Evolutionary conservation across 2,888 invertebrate species (phyloP).

Genomic region (Prenolepis imparis): DNA sequence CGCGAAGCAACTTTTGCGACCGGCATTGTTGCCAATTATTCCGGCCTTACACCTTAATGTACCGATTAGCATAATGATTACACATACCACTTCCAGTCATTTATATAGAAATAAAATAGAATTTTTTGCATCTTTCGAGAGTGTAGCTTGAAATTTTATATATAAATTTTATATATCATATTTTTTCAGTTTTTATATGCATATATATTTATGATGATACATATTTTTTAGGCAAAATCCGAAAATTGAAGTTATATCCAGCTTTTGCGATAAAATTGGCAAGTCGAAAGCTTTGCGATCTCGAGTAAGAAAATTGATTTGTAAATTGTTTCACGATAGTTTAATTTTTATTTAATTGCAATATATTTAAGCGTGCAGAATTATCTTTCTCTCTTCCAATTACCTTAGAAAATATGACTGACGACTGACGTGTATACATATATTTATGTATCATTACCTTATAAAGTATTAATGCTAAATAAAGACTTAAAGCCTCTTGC

Average conservation of each 20-base stretch:
- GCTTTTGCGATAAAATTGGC: slow-evolving; percentile 30
- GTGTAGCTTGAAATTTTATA: neutral
- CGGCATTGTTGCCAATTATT: slow-evolving; percentile 50
- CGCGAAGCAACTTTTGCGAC: slow-evolving; percentile 51
- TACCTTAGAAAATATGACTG: neutral
- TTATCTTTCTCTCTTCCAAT: neutral
- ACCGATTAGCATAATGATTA: slow-evolving; percentile 39
- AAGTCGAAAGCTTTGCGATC: neutral
- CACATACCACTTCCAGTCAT: slow-evolving; percentile 32
- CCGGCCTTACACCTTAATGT: slow-evolving; percentile 35
- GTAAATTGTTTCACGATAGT: neutral
- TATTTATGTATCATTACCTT: neutral
- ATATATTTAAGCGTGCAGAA: neutral
- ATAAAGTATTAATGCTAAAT: slow-evolving; percentile 1
- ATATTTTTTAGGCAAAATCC: slow-evolving; percentile 42
- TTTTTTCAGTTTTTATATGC: neutral
- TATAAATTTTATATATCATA: neutral
- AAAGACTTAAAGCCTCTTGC: slow-evolving; percentile 5
- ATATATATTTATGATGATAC: neutral
- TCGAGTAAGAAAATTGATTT: slow-evolving; percentile 53
- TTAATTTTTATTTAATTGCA: no score
- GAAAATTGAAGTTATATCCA: neutral
- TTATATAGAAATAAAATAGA: neutral
- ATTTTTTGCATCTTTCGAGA: neutral
- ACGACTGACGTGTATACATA: no score